Conservation (phyloP, 2,888 invertebrate species). For the Pinctada fucata region DNA sequence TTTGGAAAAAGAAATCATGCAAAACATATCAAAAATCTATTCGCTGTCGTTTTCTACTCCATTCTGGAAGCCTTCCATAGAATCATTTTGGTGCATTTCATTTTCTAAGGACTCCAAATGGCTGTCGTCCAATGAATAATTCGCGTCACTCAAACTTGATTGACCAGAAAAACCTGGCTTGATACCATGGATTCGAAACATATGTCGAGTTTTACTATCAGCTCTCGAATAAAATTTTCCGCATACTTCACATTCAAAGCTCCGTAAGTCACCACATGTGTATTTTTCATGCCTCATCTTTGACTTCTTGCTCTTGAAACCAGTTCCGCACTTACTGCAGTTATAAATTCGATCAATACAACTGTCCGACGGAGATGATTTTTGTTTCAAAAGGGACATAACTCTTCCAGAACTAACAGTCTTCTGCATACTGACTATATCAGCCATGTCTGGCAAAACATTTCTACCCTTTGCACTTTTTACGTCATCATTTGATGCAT, state of each 20-base stretch:
- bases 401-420: conserved; percentile 4
- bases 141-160: no score
- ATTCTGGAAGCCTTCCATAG: no score
- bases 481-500: background rate
- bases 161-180: conserved; percentile 4
- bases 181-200: conserved; percentile 34
- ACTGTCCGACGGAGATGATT: background rate
- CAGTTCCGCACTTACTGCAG: conserved; percentile 33
- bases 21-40: no score
- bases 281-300: conserved; percentile 33
- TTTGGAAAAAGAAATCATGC: no score
- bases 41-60: no score
- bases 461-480: background rate
- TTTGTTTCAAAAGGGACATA: background rate
- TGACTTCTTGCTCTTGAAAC: conserved; percentile 33
- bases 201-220: conserved; percentile 32
- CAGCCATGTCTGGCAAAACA: conserved; percentile 1
- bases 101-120: background rate
- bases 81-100: background rate
- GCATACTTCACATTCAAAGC: conserved; percentile 32
- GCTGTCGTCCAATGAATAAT: background rate
- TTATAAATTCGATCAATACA: background rate
- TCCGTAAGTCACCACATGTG: conserved; percentile 29
- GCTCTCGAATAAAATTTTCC: conserved; percentile 33
- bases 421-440: conserved; percentile 2